phyloP scores from a whole-genome alignment of 2,113 vertebrate species.

The Psophia crepitans region DNA sequence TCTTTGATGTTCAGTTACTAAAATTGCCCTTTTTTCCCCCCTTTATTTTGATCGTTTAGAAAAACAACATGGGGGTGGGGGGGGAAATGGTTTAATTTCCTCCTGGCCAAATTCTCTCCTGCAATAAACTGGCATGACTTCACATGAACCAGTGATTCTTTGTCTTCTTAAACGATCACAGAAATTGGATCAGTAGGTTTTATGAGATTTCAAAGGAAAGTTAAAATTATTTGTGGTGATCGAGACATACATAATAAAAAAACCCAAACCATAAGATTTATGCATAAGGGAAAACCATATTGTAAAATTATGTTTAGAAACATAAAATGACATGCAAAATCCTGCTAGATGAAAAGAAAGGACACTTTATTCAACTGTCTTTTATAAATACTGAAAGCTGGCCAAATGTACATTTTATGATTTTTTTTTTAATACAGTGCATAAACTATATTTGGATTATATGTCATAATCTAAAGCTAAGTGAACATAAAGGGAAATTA shows the following conservation, averaged over 20 bases:
- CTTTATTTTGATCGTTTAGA: neutral
- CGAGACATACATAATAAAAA: neutral
- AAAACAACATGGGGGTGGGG: no score
- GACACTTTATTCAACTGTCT: neutral
- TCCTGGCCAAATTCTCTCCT: neutral
- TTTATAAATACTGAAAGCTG: neutral
- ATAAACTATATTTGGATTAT: neutral
- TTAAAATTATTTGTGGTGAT: neutral
- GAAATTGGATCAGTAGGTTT: neutral
- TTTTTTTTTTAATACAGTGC: neutral
- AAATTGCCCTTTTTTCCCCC: fast-evolving
- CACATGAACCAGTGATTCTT: neutral
- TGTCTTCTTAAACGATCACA: neutral
- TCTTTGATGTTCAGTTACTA: neutral
- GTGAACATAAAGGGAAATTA: neutral
- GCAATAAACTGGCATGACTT: neutral
- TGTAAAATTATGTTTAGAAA: neutral
- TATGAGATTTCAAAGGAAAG: neutral
- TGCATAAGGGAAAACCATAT: neutral
- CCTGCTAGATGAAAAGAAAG: neutral
- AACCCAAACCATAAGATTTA: neutral
- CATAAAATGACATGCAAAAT: neutral
- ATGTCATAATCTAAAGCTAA: neutral
- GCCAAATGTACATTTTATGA: neutral
- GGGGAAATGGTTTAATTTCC: neutral